Conservation (phyloP, 2,113 vertebrate genomes). For the Sander vitreus region DNA sequence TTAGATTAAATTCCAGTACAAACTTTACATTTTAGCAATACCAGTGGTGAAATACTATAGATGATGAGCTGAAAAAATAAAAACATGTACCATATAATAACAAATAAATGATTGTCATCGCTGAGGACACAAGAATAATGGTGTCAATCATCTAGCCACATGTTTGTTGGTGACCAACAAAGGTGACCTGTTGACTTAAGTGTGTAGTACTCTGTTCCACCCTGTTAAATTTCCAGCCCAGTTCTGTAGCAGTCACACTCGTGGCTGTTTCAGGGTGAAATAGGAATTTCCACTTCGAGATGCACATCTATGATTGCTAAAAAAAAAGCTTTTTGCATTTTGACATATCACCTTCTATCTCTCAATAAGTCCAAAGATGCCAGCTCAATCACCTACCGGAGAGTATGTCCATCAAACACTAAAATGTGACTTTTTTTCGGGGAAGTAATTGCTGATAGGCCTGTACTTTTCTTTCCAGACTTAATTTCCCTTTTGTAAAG, state of each 20-base stretch:
- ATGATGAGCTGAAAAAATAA: not conserved
- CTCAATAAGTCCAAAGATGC: conserved; percentile 16
- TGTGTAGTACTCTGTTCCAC: conserved; percentile 3
- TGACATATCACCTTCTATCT: conserved; percentile 42
- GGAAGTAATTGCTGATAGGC: not conserved
- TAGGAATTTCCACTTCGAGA: conserved; percentile 52
- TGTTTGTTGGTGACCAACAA: conserved; percentile 3
- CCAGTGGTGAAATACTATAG: not conserved
- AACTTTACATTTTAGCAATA: not conserved
- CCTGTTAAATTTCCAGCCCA: conserved; percentile 29
- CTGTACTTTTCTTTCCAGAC: not conserved
- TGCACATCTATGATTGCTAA: conserved; percentile 54
- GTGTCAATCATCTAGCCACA: not conserved
- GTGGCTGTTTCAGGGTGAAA: conserved; percentile 51
- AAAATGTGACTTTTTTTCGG: not conserved
- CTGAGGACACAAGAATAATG: not conserved
- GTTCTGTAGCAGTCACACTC: conserved; percentile 23
- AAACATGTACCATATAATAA: not conserved
- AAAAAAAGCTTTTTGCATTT: conserved; percentile 47
- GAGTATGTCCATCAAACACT: conserved; percentile 8
- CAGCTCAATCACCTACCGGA: conserved; percentile 25
- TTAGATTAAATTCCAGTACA: not conserved
- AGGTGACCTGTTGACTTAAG: not conserved
- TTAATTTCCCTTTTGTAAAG: conserved; percentile 8
- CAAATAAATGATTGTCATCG: not conserved